Evolutionary conservation across 2,888 invertebrate genomes (phyloP), one percentile per base, ranked within the genome.

Genomic region (Polydrusus pterygomalis): DNA sequence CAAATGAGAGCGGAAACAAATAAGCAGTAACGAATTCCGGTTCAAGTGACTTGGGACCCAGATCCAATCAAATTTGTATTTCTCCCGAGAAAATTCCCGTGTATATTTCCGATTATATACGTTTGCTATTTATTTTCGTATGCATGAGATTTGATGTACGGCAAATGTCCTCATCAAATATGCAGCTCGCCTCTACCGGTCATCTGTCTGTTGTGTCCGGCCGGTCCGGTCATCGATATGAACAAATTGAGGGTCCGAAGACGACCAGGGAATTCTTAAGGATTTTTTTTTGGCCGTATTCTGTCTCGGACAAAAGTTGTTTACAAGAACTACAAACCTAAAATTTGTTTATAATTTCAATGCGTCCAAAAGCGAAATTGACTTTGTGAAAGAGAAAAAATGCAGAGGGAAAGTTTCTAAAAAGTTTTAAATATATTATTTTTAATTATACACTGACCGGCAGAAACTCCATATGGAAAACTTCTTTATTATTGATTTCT

Each of bases 21-120:
- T 64, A 62, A 76, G 73, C 76, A 54, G 67, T 67, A 75, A 75
- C 75, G 76, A 79, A 77, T 77, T 77, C 58, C 64, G 64, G 64
- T 69, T 76, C 76, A 76, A 76, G 78, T 78, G 79, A 75, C 78
- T 71, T 77, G 81, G 81, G 79, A 79, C 81, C 68, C 43, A 60
- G 82, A 87, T 86, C 86, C 86, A 86, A 86, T 87, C 86, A 86
- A 85, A 86, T 87, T 84, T 82, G 83, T 84, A 86, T 86, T 86
- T 86, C 87, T 87, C 86, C 81, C 82, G 86, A 87, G 86, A 84
- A 86, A 86, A 86, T 86, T 84, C 83, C 81, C 81, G 83, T 82
- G 83, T 65, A 77, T 83, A 84, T 85, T 83, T 83, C 84, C 86
- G 86, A 86, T 86, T 86, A 85, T 83, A 83, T 82, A 81, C 82